phyloP scores from a whole-genome alignment of 2,113 vertebrate genomes.

The Microtus montanus region DNA sequence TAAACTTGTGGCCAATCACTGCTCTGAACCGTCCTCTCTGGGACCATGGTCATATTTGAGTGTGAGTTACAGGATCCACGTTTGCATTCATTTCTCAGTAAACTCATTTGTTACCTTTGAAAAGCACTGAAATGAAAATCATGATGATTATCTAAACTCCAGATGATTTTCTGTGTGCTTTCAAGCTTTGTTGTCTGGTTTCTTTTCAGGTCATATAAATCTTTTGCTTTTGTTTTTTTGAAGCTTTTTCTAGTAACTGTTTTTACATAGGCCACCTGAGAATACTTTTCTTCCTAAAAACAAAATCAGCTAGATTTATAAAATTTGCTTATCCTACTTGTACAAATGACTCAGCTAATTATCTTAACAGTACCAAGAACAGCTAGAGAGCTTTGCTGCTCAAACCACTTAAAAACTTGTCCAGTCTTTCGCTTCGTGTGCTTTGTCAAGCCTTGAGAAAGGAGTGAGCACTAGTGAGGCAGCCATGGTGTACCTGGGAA shows the following conservation, averaged over 20 bases:
- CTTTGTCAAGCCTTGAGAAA: neutral
- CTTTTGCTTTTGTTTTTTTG: neutral
- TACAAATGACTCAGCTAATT: neutral
- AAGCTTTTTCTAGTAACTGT: neutral
- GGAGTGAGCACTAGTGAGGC: neutral
- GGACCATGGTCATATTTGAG: neutral
- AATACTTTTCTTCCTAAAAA: neutral
- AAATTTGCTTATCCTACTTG: neutral
- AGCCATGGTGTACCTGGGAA: neutral
- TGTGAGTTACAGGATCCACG: neutral
- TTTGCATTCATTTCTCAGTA: neutral
- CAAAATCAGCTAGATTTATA: neutral
- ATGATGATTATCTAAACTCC: neutral
- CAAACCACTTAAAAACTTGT: neutral
- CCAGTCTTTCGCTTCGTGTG: neutral
- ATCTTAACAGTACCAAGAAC: neutral
- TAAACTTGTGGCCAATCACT: neutral
- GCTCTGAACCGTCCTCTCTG: neutral
- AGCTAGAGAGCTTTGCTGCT: neutral
- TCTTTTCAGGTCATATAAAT: neutral
- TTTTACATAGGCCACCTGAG: neutral
- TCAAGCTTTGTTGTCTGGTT: neutral
- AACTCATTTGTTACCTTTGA: neutral
- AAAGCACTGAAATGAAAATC: slow-evolving; percentile 19
- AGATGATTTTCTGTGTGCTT: neutral